Base-by-base conservation (phyloP, 2,113 vertebrate species). In the Synchiropus splendidus region DNA sequence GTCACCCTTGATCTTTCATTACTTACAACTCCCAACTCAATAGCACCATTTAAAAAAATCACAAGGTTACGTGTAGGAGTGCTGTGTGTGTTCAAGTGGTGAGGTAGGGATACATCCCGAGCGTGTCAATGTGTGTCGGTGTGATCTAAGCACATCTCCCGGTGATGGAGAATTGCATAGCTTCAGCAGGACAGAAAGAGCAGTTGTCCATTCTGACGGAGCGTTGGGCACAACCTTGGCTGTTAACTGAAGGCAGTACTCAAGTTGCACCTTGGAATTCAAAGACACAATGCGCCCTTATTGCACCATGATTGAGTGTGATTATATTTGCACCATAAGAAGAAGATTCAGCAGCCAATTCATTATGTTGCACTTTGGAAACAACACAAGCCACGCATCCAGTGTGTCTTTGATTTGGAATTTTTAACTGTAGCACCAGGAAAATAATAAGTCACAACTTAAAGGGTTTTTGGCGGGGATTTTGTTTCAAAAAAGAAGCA, bases 31-130 rank as follows among this genome's bases (percentile, higher is more conserved):
- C 35, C 58, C 64, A 27, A 63, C 59, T 68, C 52, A 12, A 50
- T 80, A 82, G 79, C 79, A 82, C 79, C 79, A 78, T 78, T 54
- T 75, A 73, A 80, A 72, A 64, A 59, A 18, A 15, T 55, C 54
- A 30, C 21, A 27, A 27, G 21, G 21, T 27, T 5, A 27, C 21
- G 41, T 63, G 42, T 57, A 43, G 61, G 43, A 10, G 42, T 31
- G 32, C 39, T 40, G 43, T 53, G n/a, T 72, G 52, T 60, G 53
- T 54, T 48, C 10, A 33, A 48, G 61, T 5, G 17, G 58, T 54
- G 67, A 78, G 69, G 66, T 68, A 68, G 52, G 61, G 61, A 63
- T 39, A 39, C 41, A 58, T 54, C 72, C 68, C 57, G 35, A 54
- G 38, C 44, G 31, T 47, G 42, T 36, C 36, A 17, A 15, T 54